Base-by-base conservation (phyloP, 2,113 vertebrate species). In the Perognathus longimembris region DNA sequence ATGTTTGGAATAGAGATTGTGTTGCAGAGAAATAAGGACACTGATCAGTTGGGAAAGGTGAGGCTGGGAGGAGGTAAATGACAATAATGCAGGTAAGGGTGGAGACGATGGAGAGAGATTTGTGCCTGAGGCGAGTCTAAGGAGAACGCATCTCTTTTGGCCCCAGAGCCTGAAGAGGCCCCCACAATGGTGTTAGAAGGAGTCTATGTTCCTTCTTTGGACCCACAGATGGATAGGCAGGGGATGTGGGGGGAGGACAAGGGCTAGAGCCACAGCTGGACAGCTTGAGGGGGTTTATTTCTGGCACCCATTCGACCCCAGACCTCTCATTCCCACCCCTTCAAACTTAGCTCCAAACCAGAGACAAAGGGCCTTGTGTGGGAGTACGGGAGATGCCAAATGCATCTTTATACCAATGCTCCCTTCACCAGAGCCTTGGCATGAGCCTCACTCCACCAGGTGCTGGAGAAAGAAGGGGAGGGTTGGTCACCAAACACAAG, bases 331-430 rank as follows among this genome's bases (percentile, higher is more conserved):
- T 89, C 82, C 92, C 38, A 70, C 88, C 86, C 90, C 74, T 93
- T 67, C 82, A 90, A 20, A 38, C 90, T 92, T 70, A 66, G 79
- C 92, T 84, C 90, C 93, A 89, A 78, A 69, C 67, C 59, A 66
- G 54, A 85, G 95, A 97, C 95, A 97, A 94, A 93, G 88, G 50
- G 74, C 96, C 95, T 96, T 97, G 96, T 97, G 85, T 28, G 6
- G 66, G 73, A 88, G 75, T 30, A 63, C 76, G 50, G 78, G 74
- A 82, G 84, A 92, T 89, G 89, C 93, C 95, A 94, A 70, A 40
- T 30, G 89, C 89, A 85, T 95, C 96, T 96, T 94, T 93, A 86
- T 92, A 77, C 67, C 30, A 11, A 18, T 38, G 42, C 42, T 22
- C 40, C 74, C 83, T 38, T 77, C 64, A 76, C 71, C 88, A 32